Evolutionary conservation across 2,888 invertebrate species (phyloP), one percentile per base, ranked within the genome.

Genomic region (Branchipolynoe longqiensis): DNA sequence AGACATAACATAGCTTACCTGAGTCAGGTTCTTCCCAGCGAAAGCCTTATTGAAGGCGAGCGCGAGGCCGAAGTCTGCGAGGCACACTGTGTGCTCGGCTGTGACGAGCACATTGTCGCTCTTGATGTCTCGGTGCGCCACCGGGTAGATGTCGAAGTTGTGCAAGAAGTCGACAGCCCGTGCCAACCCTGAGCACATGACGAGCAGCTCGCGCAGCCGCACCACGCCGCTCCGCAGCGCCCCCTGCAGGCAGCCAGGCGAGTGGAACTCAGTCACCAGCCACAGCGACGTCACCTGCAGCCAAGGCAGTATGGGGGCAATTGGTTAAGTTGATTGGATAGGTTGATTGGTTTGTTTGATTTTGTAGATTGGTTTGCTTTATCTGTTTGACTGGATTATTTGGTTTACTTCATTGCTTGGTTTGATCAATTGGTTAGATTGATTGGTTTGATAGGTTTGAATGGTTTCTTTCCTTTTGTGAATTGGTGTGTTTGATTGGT

Each of bases 41-140:
- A 69, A 18, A 14, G 36, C 8, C 18, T 38, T 12, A 38, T 69
- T 38, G n/a, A 78, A 78, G 28, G 41, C 14, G 8, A 78, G 25
- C 8, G 78, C 18, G 1, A 78, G 78, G 18, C 78, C 78, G 25
- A 78, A 78, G 48, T 78, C 78, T 12, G 78, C 78, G 18, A 78
- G 28, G 25, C 78, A 78, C 6, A 54, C 48, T 14, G 78, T 41
- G 8, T 22, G 41, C 25, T 78, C 48, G 6, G 25, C 48, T 41
- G 40, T 78, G 8, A 78, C 41, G 25, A 78, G 48, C 6, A 78
- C 78, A 22, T 78, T 78, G 25, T 54, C 14, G 22, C 78, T 78
- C 54, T 78, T 78, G 78, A 78, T 54, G 78, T 78, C 78, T 28
- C 78, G 40, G 78, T 78, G 78, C 1, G 41, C 78, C 3, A 78